These are phyloP conservation scores for Fistularia tabacaria DNA, from an alignment of 2,797 vertebrate species.

Conservation along the genomic window DNA sequence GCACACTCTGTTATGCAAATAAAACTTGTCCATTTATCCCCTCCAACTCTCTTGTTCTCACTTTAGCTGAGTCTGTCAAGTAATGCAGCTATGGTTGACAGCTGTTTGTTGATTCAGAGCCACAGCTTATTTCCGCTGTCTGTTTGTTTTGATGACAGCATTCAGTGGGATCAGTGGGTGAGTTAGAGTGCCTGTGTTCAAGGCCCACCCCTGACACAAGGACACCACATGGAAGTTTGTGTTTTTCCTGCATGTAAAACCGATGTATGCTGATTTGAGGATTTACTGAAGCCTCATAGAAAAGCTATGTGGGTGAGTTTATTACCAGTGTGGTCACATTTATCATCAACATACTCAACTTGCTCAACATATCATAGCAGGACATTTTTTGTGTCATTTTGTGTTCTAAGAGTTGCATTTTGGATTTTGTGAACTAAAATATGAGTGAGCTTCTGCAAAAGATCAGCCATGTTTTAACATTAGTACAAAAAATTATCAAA, in stretches of 20 bases:
- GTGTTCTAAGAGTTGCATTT: no score
- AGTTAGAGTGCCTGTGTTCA: conserved; percentile 47
- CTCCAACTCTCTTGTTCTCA: conserved; percentile 46
- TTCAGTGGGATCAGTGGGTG: conserved; percentile 43
- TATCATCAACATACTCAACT: no score
- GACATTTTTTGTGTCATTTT: no score
- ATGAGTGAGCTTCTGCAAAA: no score
- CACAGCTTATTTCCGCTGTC: conserved; percentile 70
- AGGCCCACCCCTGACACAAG: conserved; percentile 33
- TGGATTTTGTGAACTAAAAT: no score
- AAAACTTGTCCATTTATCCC: conserved; percentile 61
- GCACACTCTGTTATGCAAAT: conserved; percentile 59
- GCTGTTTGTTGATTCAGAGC: conserved; percentile 66
- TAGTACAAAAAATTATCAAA: no score
- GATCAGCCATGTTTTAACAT: no score
- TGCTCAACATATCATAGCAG: no score
- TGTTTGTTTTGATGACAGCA: conserved; percentile 69
- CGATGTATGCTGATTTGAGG: conserved; percentile 10
- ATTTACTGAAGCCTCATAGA: not conserved
- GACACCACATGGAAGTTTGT: conserved; percentile 23
- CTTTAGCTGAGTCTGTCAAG: conserved; percentile 42
- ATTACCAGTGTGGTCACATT: no score
- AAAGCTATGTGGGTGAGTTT: not conserved
- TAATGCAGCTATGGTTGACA: conserved; percentile 61
- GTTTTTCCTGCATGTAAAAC: conserved; percentile 27